Percentiles rank a stretch among this genome's conserved stretches.
phyloP scores from a whole-genome alignment of 1,140 invertebrate species.

The Ruditapes philippinarum region DNA sequence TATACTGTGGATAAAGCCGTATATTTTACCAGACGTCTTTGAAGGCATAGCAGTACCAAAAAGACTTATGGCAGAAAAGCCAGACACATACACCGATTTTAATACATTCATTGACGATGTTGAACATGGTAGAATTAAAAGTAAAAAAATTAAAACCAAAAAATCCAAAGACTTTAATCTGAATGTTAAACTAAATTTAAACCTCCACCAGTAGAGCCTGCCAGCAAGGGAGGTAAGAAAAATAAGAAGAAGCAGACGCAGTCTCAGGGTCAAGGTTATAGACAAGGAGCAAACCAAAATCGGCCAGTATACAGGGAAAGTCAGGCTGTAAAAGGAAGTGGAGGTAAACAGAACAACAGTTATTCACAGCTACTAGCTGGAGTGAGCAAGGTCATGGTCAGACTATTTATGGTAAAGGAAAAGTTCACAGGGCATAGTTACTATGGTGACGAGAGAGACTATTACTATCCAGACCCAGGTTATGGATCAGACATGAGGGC shows the following conservation, averaged over 20 bases:
- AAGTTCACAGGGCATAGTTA: conserved; percentile 1
- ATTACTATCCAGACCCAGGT: conserved; percentile 6
- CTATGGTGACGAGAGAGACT: conserved; percentile 52
- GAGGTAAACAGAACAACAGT: not conserved
- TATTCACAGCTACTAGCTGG: conserved; percentile 1
- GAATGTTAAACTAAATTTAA: conserved; percentile 51
- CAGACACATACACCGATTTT: conserved; percentile 54
- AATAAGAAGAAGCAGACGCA: conserved; percentile 24
- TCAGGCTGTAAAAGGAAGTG: not conserved
- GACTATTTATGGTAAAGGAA: conserved; percentile 10
- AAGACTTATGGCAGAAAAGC: conserved; percentile 53
- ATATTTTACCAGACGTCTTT: conserved; percentile 71
- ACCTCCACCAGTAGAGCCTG: conserved; percentile 40
- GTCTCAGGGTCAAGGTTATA: not conserved
- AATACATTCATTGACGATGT: conserved; percentile 64
- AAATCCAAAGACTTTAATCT: conserved; percentile 42
- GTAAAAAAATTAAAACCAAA: conserved; percentile 53
- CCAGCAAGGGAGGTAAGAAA: conserved; percentile 19
- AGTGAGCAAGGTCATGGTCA: not conserved
- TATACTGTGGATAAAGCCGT: conserved; percentile 70
- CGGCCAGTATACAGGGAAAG: not conserved
- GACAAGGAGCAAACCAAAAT: not conserved
- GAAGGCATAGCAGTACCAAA: conserved; percentile 43
- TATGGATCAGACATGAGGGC: not conserved
- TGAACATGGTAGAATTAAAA: conserved; percentile 45